Conservation (phyloP, 2,888 invertebrate species). For the Himalopsyche kuldschensis region DNA sequence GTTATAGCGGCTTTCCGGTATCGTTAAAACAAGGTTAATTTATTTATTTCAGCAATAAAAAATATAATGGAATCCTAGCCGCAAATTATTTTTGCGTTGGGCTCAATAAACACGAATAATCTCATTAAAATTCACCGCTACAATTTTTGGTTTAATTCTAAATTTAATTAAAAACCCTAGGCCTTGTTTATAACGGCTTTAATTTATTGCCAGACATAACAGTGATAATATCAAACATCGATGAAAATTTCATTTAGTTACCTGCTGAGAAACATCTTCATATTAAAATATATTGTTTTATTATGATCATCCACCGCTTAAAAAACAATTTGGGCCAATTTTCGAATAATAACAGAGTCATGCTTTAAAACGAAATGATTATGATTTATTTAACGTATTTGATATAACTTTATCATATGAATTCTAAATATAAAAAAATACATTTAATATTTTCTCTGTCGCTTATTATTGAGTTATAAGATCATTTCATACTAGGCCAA, state of each 20-base stretch:
- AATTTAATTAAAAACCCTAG: background rate
- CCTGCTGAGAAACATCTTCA: background rate
- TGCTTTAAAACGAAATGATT: background rate
- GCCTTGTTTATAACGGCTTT: background rate
- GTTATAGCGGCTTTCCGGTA: background rate
- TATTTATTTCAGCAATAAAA: no score
- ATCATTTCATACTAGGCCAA: no score
- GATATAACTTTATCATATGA: no score
- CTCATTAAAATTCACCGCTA: background rate
- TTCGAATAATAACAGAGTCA: background rate
- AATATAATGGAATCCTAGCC: no score
- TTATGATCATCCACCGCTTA: background rate
- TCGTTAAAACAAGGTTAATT: no score
- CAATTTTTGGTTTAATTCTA: background rate
- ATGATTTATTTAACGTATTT: background rate
- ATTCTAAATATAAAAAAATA: no score
- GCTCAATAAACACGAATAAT: background rate
- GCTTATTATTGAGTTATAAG: no score
- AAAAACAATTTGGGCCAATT: background rate
- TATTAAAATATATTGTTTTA: background rate
- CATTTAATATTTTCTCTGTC: no score
- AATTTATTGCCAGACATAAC: background rate
- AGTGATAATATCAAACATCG: background rate
- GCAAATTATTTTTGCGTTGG: background rate
- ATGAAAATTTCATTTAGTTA: background rate